Evolutionary conservation across 2,113 vertebrate genomes (phyloP), one percentile per base, ranked within the genome.

Genomic region (Mesitornis unicolor): DNA sequence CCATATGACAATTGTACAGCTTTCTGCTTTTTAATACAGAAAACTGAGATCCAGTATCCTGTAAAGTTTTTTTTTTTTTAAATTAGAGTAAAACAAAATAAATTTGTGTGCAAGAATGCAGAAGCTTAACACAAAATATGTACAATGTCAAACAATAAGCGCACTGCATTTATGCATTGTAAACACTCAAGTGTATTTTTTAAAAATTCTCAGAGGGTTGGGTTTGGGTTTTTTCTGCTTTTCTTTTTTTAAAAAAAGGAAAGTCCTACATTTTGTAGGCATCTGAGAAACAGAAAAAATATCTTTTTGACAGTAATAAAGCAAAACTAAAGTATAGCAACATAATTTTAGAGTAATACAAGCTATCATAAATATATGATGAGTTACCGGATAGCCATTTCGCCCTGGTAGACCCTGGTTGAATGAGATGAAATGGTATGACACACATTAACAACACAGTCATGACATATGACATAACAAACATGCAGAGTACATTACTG

Each of bases 351-450:
- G 38, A 95, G 68, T 53, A 70, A 78, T 20, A 43, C n/a, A 90
- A 11, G 77, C 96, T 93, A 33, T 84, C 82, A 90, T 77, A 96
- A 95, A 96, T 29, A 92, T 26, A 90, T 25, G 61, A 84, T 89
- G 65, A 93, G 60, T 97, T 97, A 97, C 96, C 92, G 92, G 95
- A 79, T 96, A 97, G 97, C 95, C 97, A 96, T 97, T 97, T 97
- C 94, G 87, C 95, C 97, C 97, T 97, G 97, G 97, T 80, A 95
- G 97, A 94, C 97, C 96, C 97, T 97, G 95, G 95, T 94, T 91
- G 83, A 95, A 97, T 96, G 94, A 97, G 92, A 97, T 97, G 95
- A 97, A 97, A 97, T 95, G 89, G 91, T 93, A 96, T 6, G 87
- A 97, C 93, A 97, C 71, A 96, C 74, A 94, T 97, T 97, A 97